These are phyloP conservation scores for Rhombomys opimus DNA, from an alignment of 2,113 vertebrate genomes.

Conservation along the genomic window DNA sequence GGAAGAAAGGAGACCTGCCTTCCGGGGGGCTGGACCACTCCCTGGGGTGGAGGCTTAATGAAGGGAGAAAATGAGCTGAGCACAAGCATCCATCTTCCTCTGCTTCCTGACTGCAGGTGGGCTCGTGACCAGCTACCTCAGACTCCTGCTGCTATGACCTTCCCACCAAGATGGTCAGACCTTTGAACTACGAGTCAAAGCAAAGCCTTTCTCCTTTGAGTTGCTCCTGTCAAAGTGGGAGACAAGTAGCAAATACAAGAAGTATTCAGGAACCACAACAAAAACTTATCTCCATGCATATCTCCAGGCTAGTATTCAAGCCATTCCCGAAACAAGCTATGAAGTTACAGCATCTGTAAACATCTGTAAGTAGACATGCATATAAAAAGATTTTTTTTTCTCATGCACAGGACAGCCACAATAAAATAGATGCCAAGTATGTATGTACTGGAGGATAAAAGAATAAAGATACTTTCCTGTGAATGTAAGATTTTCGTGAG, in stretches of 20 bases:
- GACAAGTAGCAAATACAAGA: background rate
- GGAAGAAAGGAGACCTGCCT: background rate
- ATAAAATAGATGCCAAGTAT: background rate
- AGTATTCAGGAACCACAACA: background rate
- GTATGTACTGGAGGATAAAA: background rate
- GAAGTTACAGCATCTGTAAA: background rate
- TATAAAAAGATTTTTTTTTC: background rate
- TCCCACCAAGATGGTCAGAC: background rate
- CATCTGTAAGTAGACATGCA: background rate
- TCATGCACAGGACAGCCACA: background rate
- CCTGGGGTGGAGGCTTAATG: background rate
- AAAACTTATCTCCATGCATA: background rate
- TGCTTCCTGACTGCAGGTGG: background rate
- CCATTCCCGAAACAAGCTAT: background rate
- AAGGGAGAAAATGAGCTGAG: background rate
- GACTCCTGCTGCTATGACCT: background rate
- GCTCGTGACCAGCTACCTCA: background rate
- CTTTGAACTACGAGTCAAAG: background rate
- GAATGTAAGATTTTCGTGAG: background rate
- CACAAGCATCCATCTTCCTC: background rate
- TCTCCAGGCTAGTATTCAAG: background rate
- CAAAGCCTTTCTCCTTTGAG: background rate
- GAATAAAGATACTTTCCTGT: slow-evolving; percentile 24
- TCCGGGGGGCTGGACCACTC: background rate
- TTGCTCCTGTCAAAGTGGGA: background rate